Evolutionary conservation across 2,113 vertebrate genomes (phyloP).

Genomic region (Eira barbara): DNA sequence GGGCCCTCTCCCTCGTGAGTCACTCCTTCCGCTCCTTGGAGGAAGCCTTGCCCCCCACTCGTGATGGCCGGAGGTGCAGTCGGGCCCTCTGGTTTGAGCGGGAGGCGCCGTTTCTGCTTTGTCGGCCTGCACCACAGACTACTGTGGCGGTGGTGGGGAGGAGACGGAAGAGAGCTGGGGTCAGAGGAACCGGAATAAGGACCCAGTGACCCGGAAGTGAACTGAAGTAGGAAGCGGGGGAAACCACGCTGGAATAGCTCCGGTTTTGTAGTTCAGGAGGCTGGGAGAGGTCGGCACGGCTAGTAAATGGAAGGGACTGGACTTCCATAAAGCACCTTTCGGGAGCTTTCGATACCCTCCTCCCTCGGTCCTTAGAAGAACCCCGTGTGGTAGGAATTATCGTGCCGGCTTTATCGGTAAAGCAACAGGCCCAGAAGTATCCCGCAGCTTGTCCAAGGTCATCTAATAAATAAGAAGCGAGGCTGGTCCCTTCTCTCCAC

Average conservation of each 20-base stretch:
- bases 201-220: neutral
- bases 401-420: neutral
- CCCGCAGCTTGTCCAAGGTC: neutral
- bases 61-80: accelerated
- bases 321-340: neutral
- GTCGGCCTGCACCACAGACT: no score
- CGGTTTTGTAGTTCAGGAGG: neutral
- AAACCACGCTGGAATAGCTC: neutral
- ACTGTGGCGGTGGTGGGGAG: neutral
- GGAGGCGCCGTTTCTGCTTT: neutral
- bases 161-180: neutral
- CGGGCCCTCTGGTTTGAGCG: neutral
- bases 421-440: neutral
- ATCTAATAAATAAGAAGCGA: neutral
- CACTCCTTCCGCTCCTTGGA: neutral
- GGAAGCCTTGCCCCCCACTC: neutral
- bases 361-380: neutral
- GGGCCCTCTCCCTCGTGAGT: neutral
- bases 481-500: neutral
- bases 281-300: neutral
- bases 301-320: neutral
- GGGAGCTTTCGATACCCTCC: neutral
- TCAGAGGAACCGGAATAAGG: neutral
- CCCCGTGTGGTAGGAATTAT: neutral
- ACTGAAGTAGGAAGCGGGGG: neutral